Evolutionary conservation across 1,140 invertebrate species (phyloP), one percentile per base, ranked within the genome.

Genomic region (Popillia japonica): DNA sequence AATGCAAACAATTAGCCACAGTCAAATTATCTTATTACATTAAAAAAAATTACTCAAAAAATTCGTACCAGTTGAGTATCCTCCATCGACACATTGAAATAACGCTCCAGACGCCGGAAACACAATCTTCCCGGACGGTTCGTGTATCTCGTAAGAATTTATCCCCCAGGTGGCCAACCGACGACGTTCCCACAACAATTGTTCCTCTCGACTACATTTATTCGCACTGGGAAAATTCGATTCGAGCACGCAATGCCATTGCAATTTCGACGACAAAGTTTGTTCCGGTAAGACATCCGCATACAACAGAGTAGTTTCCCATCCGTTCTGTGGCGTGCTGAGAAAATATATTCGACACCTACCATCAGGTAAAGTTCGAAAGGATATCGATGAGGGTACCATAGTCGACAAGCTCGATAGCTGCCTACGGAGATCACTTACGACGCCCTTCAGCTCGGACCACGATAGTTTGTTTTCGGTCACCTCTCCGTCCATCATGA

Each of bases 141-240:
- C 89, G 84, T 97, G 94, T 61, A 97, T 88, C 84, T 98, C 96
- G 84, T 98, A 99, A 10, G 95, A 95, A 2, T 96, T 97, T 72
- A 99, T 98, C 20, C 98, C 98, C 92, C 95, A 97, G 0, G 95
- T 95, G 0, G 95, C 92, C 9, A 97, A 90, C 80, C 96, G 88
- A 88, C 98, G 97, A 75, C 97, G 89, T 86, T 99, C 97, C 88
- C 95, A 94, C 76, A 98, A 88, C 68, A 99, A 86, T 85, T 97
- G 96, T 85, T 98, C 96, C 87, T 98, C 97, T 78, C 93, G 88
- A 0, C 94, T 95, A 23, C 92, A 90, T 76, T 90, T 90, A 81
- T 89, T 92, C 9, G 81, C 83, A 84, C 89, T 90, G 81, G 93
- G 92, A 87, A 94, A 94, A 80, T 92, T 92, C 40, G 91, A 90